Evolutionary conservation across 1,140 invertebrate species (phyloP), one percentile per base, ranked within the genome.

Genomic region (Theocolax elegans): DNA sequence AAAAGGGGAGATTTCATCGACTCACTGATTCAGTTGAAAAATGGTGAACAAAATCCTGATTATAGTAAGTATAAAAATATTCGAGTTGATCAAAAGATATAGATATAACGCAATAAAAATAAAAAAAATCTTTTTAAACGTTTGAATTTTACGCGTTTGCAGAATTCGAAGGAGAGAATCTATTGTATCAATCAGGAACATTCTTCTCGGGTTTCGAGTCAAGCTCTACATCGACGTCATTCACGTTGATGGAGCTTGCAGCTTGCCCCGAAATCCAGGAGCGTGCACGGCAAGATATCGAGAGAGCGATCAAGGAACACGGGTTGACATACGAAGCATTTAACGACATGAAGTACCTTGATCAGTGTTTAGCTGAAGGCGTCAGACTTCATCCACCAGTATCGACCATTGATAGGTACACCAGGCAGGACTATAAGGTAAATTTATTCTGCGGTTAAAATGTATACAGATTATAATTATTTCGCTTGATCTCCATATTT

Each of bases 381-480:
- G 75, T 90, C 4, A 79, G 90, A 49, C 71, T 91, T 12, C 89
- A 87, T 79, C 89, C 90, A 12, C 87, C 89, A 17, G 88, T 90
- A 1, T 89, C 89, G 2, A 83, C 88, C 2, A 87, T 90, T 71
- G 88, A 86, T 35, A 75, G 90, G 69, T 81, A 79, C 29, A 79
- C 87, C 0, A 79, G 80, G 1, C 79, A 87, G 71, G 86, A 84
- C 62, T 86, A 84, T 40, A 79, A 72, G 29, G 81, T 81, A 77
- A 15, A 38, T 38, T 38, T 38, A 49, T 25, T 13, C 17, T 1
- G 38, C 27, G 35, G 49, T 58, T 17, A 49, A 53, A 15, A 3
- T 17, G 1, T n/a, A 9, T 44, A 38, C n/a, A n/a, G n/a, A n/a
- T n/a, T n/a, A n/a, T n/a, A n/a, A n/a, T n/a, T n/a, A n/a, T n/a